Conservation (phyloP, 35 echinoderm and acorn worm genomes). For the Hemicentrotus pulcherrimus region DNA sequence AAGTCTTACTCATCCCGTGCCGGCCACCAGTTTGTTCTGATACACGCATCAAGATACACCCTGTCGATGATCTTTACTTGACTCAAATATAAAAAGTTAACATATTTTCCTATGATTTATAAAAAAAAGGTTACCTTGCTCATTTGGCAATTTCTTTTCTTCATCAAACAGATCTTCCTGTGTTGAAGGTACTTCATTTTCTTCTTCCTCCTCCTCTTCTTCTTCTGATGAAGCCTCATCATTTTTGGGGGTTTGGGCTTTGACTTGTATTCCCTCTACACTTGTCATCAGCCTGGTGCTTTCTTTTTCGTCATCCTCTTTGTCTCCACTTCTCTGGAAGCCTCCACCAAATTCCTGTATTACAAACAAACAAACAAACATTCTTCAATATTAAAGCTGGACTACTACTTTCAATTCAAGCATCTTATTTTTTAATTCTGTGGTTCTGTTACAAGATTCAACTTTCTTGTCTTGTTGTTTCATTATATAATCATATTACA, state of each 20-base stretch:
- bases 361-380: not conserved
- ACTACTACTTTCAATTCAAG: too few relatives aligned
- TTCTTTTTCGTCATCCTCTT: not conserved
- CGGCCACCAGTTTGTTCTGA: too few relatives aligned
- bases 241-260: not conserved
- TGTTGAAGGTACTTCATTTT: conserved; percentile 4
- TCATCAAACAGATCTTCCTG: conserved; percentile 25
- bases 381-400: not conserved
- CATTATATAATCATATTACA: too few relatives aligned
- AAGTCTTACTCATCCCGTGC: too few relatives aligned
- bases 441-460: too few relatives aligned
- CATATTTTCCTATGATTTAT: too few relatives aligned
- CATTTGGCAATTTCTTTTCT: not conserved
- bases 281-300: not conserved
- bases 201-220: not conserved
- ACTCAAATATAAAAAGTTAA: too few relatives aligned
- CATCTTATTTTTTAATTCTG: too few relatives aligned
- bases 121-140: not conserved
- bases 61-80: too few relatives aligned
- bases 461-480: too few relatives aligned
- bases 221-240: not conserved
- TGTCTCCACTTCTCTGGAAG: not conserved
- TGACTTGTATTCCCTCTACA: not conserved
- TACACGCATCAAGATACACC: too few relatives aligned
- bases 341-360: not conserved